These are phyloP conservation scores for Onychostoma macrolepis DNA, from an alignment of 2,113 vertebrate species.

Conservation along the genomic window DNA sequence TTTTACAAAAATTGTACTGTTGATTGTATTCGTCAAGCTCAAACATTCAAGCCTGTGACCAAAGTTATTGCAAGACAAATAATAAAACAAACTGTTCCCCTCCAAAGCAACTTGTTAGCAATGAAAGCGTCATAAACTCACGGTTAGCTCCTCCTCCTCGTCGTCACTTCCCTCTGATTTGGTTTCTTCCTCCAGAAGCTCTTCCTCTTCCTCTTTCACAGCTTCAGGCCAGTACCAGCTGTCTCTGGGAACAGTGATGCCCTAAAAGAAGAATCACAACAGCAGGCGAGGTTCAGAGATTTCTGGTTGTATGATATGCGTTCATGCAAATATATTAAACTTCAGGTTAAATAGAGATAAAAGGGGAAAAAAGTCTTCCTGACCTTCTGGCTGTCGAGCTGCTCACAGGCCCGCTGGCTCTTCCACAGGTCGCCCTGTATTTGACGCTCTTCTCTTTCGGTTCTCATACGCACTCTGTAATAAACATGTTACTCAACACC, in stretches of 20 bases:
- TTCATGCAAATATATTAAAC: neutral
- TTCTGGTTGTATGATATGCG: neutral
- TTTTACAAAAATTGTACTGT: too few species aligned
- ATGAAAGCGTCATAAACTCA: conserved; percentile 57
- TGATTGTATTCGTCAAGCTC: too few species aligned
- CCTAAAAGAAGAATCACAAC: conserved; percentile 71
- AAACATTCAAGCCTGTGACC: neutral
- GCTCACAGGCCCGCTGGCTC: conserved; percentile 91
- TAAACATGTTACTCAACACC: neutral
- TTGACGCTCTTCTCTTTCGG: conserved; percentile 88
- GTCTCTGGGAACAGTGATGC: conserved; percentile 82
- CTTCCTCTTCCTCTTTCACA: conserved; percentile 74
- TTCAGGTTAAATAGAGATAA: neutral
- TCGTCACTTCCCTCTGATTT: conserved; percentile 62
- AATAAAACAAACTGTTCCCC: neutral
- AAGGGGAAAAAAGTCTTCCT: neutral
- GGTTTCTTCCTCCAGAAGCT: conserved; percentile 70
- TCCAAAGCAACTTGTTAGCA: neutral
- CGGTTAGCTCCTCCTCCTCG: conserved; percentile 79
- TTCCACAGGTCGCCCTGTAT: conserved; percentile 87
- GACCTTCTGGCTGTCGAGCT: conserved; percentile 91
- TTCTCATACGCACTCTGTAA: conserved; percentile 83
- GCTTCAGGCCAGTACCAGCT: conserved; percentile 89
- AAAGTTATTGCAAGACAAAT: neutral
- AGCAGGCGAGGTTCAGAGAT: neutral